Conservation (phyloP, 1,140 invertebrate genomes). For the Myzus persicae region DNA sequence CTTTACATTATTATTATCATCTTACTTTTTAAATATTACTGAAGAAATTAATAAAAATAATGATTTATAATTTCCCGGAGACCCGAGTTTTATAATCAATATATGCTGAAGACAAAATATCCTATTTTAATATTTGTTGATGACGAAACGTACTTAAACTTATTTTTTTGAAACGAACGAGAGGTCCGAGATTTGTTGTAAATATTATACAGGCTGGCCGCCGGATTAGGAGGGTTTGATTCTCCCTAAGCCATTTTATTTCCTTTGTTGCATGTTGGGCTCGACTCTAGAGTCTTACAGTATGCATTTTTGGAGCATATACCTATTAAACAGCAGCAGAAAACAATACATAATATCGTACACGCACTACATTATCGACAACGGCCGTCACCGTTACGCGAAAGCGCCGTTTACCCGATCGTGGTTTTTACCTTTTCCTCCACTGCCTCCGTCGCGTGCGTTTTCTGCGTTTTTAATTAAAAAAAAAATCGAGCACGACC, state of each 20-base stretch:
- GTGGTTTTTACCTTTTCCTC: background rate
- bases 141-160: background rate
- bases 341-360: background rate
- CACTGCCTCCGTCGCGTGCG: background rate
- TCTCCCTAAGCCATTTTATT: too few relatives aligned
- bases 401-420: background rate
- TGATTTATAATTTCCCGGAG: background rate
- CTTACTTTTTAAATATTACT: background rate
- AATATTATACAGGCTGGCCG: background rate
- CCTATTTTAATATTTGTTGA: too few relatives aligned
- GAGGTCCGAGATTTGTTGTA: background rate
- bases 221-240: background rate
- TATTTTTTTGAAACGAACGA: background rate
- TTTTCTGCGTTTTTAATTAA: constrained; percentile 51
- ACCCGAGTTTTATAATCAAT: background rate
- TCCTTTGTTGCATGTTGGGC: background rate
- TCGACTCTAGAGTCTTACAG: too few relatives aligned
- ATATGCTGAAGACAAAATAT: too few relatives aligned
- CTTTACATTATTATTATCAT: background rate
- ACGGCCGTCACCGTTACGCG: background rate
- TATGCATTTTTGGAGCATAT: background rate
- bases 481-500: constrained; percentile 50
- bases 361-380: background rate
- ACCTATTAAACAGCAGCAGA: background rate
- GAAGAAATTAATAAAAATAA: background rate